Base-by-base conservation (phyloP, 2,797 vertebrate genomes). In the Sarcoramphus papa region DNA sequence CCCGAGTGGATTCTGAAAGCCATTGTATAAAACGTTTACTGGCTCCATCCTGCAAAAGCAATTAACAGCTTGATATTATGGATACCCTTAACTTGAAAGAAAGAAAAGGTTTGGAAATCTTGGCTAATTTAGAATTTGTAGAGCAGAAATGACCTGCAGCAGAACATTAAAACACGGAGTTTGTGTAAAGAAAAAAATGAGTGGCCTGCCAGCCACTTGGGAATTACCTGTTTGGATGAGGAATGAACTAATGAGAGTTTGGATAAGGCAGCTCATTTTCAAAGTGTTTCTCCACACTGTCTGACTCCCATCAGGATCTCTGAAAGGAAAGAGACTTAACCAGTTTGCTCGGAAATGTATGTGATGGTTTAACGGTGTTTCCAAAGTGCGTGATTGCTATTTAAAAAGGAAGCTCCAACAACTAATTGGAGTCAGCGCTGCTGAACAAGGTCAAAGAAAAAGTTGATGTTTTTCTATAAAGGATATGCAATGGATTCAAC, bases 1-100 rank as follows among this genome's bases (percentile, higher is more conserved):
- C 72, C 18, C 13, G 47, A 74, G 45, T 57, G 77, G 83, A 85
- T 94, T 82, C 68, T 75, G 57, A 89, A 92, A 78, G 41, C 72
- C 3, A 1, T 47, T 43, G 13, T 68, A 65, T 47, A 60, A 68
- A 87, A 57, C 1, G 0, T 70, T 43, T 64, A 35, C 21, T 6
- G 41, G 37, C 19, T 68, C 6, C 12, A 10, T 89, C 41, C 51
- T 85, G 70, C 72, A 80, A 63, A 90, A 74, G n/a, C 53, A 54
- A 2, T 59, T 75, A 43, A 37, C 30, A 31, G 51, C 62, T 85
- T 33, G 31, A 20, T 82, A 30, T 14, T 0, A 0, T 16, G 79
- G 85, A 70, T 88, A 72, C 19, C 25, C 12, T 24, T 21, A 12
- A 48, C 20, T 28, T 54, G 35, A 70, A 90, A 60, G 68, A 70